phyloP scores from a whole-genome alignment of 2,113 vertebrate genomes.

The Trichomycterus rosablanca region DNA sequence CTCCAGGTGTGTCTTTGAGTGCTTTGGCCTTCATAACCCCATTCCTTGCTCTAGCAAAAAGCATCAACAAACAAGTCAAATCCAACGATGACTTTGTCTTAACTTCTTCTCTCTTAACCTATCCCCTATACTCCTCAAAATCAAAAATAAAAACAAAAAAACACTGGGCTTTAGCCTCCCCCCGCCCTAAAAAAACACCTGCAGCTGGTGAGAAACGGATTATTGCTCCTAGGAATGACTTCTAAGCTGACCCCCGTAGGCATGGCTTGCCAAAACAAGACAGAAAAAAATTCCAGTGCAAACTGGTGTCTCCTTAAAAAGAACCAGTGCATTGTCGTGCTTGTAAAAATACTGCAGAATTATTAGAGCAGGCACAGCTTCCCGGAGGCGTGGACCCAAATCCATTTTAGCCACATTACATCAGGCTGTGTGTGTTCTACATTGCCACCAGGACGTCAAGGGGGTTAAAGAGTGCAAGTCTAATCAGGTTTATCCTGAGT shows the following conservation, averaged over 20 bases:
- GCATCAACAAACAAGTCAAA: slow-evolving; percentile 42
- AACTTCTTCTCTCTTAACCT: slow-evolving; percentile 3
- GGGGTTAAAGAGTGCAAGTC: slow-evolving; percentile 53
- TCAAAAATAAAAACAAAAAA: slow-evolving; percentile 32
- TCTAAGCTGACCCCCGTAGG: slow-evolving; percentile 67
- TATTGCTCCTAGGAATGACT: slow-evolving; percentile 73
- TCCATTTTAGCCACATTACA: slow-evolving; percentile 72
- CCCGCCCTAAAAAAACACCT: too few relatives aligned
- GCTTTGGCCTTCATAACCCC: slow-evolving; percentile 62
- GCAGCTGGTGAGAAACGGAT: slow-evolving; percentile 66
- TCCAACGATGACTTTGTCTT: slow-evolving; percentile 31
- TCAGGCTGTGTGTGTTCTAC: slow-evolving; percentile 57
- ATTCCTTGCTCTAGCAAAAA: slow-evolving; percentile 55
- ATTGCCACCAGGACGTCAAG: slow-evolving; percentile 42
- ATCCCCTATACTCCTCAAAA: too few relatives aligned
- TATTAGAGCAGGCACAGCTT: slow-evolving; percentile 60
- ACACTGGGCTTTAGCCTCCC: too few relatives aligned
- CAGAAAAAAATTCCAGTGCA: slow-evolving; percentile 59
- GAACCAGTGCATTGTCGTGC: slow-evolving; percentile 52
- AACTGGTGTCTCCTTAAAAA: slow-evolving; percentile 59
- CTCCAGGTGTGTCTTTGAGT: slow-evolving; percentile 73
- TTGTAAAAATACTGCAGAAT: slow-evolving; percentile 56
- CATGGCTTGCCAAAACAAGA: slow-evolving; percentile 64
- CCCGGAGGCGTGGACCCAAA: slow-evolving; percentile 61
- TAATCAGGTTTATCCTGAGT: slow-evolving; percentile 13